A percentile compares a stretch with the other conserved stretches of the same genome.
Evolutionary conservation across 1,140 invertebrate species (phyloP).

Genomic region (Meloidogyne floridensis): DNA sequence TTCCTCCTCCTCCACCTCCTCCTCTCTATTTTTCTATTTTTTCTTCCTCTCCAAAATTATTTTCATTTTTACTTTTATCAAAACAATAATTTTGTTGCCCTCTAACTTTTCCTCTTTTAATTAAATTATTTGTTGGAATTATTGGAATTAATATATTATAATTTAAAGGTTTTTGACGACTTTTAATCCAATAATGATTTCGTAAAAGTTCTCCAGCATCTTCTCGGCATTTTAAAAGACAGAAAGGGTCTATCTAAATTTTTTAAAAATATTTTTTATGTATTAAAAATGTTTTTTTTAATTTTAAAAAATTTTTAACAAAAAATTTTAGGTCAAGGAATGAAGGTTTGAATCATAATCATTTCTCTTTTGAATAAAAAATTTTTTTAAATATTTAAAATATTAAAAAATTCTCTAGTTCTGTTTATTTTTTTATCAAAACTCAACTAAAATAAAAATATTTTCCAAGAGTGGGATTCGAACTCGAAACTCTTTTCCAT

Average conservation of each 20-base stretch:
- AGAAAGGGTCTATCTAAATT: neutral
- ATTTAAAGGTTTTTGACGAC: conserved; percentile 2
- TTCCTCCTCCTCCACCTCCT: too few relatives aligned
- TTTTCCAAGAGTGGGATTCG: too few relatives aligned
- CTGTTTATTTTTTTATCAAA: too few relatives aligned
- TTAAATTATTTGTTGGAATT: neutral
- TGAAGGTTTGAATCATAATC: too few relatives aligned
- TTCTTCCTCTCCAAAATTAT: too few relatives aligned
- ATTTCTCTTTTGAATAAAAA: neutral
- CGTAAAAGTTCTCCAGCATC: neutral
- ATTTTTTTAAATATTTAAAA: neutral
- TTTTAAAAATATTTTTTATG: neutral
- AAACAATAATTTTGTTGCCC: neutral
- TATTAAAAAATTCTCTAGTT: too few relatives aligned
- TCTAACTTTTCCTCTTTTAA: neutral
- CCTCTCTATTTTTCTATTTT: too few relatives aligned
- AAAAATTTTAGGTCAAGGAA: too few relatives aligned
- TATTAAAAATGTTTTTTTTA: neutral
- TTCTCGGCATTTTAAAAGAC: neutral
- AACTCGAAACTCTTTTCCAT: too few relatives aligned
- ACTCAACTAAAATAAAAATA: too few relatives aligned
- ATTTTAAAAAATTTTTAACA: neutral
- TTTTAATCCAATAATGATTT: conserved; percentile 7
- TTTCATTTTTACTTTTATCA: too few relatives aligned
- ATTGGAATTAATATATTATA: conserved; percentile 5